These are phyloP conservation scores for Lithobates sylvaticus DNA, from an alignment of 2,797 vertebrate species.

Conservation along the genomic window DNA sequence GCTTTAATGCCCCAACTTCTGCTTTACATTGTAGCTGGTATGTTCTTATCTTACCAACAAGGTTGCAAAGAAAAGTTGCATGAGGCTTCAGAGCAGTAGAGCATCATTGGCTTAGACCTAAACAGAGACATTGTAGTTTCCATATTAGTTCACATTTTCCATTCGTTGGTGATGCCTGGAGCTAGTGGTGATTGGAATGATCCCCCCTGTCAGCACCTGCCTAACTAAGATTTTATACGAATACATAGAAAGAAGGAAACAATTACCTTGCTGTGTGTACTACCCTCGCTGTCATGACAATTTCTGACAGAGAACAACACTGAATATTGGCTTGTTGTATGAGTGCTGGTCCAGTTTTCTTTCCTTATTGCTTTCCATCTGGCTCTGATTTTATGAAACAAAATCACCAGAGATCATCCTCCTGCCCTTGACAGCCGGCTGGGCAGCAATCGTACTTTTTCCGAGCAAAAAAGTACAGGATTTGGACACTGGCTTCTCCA, in stretches of 20 bases:
- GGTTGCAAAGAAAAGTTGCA: no score
- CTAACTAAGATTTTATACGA: slow-evolving; percentile 16
- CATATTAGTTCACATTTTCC: slow-evolving; percentile 9
- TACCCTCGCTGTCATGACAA: slow-evolving; percentile 22
- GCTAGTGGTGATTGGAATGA: slow-evolving; percentile 31
- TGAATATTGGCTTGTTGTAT: slow-evolving; percentile 18
- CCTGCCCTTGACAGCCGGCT: slow-evolving; percentile 11
- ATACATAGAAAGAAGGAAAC: slow-evolving; percentile 38
- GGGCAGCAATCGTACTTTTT: slow-evolving; percentile 10
- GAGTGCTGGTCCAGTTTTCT: slow-evolving; percentile 3
- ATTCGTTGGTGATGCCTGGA: slow-evolving; percentile 4
- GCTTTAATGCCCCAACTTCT: no score
- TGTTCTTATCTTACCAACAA: no score
- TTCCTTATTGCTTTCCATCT: slow-evolving; percentile 42
- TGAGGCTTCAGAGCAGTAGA: no score
- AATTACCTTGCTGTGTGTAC: slow-evolving; percentile 18
- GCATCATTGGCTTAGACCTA: no score
- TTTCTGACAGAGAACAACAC: slow-evolving; percentile 6
- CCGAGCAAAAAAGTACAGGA: slow-evolving; percentile 8
- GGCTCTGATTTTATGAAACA: slow-evolving; percentile 13
- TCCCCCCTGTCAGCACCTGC: slow-evolving; percentile 37
- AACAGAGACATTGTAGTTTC: no score
- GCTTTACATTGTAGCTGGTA: no score
- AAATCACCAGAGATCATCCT: slow-evolving; percentile 8
- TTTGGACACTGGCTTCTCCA: slow-evolving; percentile 8